A percentile compares a stretch with the other conserved stretches of the same genome.
Conservation (phyloP, 1,140 invertebrate species). For the Agrypnia vestita region DNA sequence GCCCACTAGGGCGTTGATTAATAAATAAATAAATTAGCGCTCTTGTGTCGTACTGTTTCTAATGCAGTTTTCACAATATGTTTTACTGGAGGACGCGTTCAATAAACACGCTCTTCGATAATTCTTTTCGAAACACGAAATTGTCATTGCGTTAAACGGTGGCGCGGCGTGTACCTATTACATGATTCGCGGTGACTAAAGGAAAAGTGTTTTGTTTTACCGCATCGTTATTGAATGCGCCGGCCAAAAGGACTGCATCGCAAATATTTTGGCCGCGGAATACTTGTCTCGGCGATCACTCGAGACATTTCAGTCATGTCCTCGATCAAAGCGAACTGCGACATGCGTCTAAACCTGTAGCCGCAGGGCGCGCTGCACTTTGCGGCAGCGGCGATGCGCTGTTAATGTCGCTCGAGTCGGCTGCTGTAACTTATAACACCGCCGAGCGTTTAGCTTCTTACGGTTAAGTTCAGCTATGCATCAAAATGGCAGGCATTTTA, state of each 20-base stretch:
- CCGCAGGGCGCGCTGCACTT: not conserved
- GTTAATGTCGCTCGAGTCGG: conserved; percentile 30
- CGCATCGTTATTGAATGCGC: conserved; percentile 40
- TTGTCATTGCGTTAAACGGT: too few species aligned
- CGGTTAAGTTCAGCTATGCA: too few species aligned
- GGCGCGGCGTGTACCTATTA: not conserved
- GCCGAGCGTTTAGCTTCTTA: too few species aligned
- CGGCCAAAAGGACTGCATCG: conserved; percentile 10
- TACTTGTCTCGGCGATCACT: conserved; percentile 45
- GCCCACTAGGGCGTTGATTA: too few species aligned
- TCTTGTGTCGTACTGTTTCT: too few species aligned
- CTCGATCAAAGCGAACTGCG: conserved; percentile 50
- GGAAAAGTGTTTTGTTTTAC: not conserved
- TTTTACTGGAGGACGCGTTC: too few species aligned
- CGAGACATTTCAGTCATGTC: conserved; percentile 50
- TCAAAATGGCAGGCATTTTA: too few species aligned
- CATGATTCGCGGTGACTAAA: not conserved
- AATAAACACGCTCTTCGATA: too few species aligned
- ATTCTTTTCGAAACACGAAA: too few species aligned
- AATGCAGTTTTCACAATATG: too few species aligned
- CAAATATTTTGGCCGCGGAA: conserved; percentile 38
- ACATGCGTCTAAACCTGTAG: conserved; percentile 27
- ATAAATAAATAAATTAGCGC: too few species aligned
- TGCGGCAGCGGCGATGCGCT: too few species aligned
- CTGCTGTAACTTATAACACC: not conserved